Percentiles rank a stretch among this genome's conserved stretches.
Conservation (phyloP, 2,888 invertebrate genomes). For the Rhagium mordax region DNA sequence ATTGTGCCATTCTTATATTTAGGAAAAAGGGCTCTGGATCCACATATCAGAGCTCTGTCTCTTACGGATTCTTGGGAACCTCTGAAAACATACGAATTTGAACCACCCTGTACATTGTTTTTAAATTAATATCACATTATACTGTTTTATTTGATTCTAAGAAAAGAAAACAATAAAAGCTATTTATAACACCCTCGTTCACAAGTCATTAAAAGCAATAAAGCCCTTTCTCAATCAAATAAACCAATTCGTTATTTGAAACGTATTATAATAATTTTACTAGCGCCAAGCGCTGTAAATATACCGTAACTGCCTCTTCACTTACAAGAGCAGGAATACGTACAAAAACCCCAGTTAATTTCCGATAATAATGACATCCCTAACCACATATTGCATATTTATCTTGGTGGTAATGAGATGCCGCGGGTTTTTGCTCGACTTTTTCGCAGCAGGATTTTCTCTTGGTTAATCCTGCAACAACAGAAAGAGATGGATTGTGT, state of each 20-base stretch:
- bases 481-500: constrained; percentile 16
- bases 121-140: background rate
- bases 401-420: constrained; percentile 53
- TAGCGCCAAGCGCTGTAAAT: constrained; percentile 3
- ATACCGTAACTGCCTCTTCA: constrained; percentile 9
- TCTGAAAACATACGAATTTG: too few relatives aligned
- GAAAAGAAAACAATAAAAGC: background rate
- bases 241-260: background rate
- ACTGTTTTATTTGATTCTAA: background rate
- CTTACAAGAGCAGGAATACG: constrained; percentile 41
- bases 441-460: constrained; percentile 49
- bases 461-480: constrained; percentile 32
- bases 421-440: constrained; percentile 49
- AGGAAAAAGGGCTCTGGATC: too few relatives aligned
- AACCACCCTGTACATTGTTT: too few relatives aligned
- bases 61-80: too few relatives aligned
- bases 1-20: too few relatives aligned
- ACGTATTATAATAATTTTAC: constrained; percentile 13
- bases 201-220: background rate
- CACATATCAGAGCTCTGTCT: too few relatives aligned
- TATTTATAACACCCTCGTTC: background rate
- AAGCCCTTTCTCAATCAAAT: background rate
- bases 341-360: constrained; percentile 41
- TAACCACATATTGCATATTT: constrained; percentile 48
- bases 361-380: constrained; percentile 53